Percentiles rank a stretch among this genome's conserved stretches.
Evolutionary conservation across 2,888 invertebrate species (phyloP).

Genomic region (Ditylenchus weischeri): DNA sequence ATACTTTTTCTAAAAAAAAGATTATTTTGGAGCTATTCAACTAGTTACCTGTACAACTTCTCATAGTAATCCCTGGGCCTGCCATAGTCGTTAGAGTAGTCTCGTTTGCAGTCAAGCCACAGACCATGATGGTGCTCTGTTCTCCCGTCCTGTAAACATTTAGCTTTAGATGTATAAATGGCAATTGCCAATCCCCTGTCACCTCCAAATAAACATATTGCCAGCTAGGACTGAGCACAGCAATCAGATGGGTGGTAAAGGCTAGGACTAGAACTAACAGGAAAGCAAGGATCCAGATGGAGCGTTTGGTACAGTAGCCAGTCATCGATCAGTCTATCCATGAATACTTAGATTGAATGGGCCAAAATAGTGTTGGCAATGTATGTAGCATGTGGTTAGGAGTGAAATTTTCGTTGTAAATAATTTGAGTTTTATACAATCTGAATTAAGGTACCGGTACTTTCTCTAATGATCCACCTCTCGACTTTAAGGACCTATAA

Average conservation of each 20-base stretch:
- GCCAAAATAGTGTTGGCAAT: no score
- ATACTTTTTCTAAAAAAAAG: not conserved
- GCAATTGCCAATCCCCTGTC: not conserved
- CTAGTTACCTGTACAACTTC: conserved; percentile 36
- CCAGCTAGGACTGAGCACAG: conserved; percentile 53
- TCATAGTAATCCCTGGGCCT: conserved; percentile 55
- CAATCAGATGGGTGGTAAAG: conserved; percentile 48
- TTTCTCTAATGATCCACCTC: no score
- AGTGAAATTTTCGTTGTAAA: no score
- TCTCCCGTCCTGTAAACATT: conserved; percentile 48
- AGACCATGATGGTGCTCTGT: conserved; percentile 58
- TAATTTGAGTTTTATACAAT: no score
- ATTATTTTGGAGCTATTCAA: not conserved
- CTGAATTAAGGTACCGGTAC: no score
- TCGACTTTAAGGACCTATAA: no score
- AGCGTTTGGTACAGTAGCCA: not conserved
- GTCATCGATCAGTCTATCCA: not conserved
- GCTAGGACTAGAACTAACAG: conserved; percentile 48
- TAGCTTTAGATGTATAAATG: not conserved
- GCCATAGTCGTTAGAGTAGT: conserved; percentile 57
- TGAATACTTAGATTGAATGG: no score
- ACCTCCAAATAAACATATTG: conserved; percentile 56
- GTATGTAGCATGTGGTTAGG: no score
- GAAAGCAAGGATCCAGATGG: conserved; percentile 41
- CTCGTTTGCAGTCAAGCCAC: conserved; percentile 57